phyloP scores from a whole-genome alignment of 2,888 invertebrate species.

The Polydrusus tereticollis region DNA sequence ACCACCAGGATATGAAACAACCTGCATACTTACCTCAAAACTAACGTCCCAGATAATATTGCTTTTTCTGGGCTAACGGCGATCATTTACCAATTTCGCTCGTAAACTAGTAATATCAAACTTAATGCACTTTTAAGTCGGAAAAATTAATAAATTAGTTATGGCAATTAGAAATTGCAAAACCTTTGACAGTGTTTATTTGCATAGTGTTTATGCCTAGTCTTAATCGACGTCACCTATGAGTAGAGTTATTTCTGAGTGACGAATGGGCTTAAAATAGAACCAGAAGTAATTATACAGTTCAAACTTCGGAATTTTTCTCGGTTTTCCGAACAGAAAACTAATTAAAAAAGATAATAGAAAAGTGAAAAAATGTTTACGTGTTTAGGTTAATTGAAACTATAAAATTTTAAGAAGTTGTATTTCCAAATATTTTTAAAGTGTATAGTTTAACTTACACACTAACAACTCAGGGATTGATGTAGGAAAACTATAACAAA shows the following conservation, averaged over 20 bases:
- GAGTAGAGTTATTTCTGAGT: conserved; percentile 46
- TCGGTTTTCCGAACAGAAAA: conserved; percentile 1
- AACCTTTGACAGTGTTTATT: conserved; percentile 34
- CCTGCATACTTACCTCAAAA: no score
- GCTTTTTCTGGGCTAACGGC: no score
- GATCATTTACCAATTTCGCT: not conserved
- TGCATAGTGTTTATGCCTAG: conserved; percentile 34
- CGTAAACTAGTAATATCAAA: not conserved
- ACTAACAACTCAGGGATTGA: no score
- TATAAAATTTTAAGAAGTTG: not conserved
- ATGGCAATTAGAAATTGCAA: conserved; percentile 3
- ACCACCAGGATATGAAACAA: no score
- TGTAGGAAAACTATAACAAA: no score
- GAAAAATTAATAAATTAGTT: not conserved
- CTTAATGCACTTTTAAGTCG: not conserved
- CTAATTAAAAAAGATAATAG: conserved; percentile 24
- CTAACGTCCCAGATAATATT: no score
- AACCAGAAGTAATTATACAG: conserved; percentile 50
- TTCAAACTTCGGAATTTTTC: conserved; percentile 39
- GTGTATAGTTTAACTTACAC: no score
- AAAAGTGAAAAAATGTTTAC: conserved; percentile 12
- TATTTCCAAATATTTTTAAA: not conserved
- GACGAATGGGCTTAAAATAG: conserved; percentile 55
- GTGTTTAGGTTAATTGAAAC: not conserved
- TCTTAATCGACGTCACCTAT: conserved; percentile 37